Conservation (phyloP, 2,797 vertebrate species). For the Picus viridis region DNA sequence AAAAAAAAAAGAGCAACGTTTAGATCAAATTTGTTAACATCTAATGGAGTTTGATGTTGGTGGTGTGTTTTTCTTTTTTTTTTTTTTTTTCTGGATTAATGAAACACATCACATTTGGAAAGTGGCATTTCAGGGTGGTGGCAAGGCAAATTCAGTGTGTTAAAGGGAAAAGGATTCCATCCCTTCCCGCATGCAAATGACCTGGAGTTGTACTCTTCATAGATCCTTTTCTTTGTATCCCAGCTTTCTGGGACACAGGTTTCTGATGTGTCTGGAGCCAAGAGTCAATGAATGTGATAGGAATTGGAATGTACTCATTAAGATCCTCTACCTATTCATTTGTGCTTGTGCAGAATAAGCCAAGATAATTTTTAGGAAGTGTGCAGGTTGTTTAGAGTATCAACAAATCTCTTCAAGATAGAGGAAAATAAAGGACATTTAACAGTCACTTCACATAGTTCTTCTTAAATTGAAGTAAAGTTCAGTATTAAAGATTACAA, state of each 20-base stretch:
- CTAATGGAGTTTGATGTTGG: background rate
- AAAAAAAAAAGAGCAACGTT: background rate
- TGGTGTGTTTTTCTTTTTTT: too few species aligned
- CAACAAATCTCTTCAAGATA: background rate
- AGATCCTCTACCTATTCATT: background rate
- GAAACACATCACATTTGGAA: background rate
- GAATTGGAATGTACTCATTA: conserved; percentile 40
- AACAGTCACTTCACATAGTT: conserved; percentile 17
- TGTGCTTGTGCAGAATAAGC: background rate
- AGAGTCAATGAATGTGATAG: conserved; percentile 9
- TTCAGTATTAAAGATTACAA: conserved; percentile 41
- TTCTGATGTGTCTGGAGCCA: conserved; percentile 31
- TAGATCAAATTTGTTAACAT: background rate
- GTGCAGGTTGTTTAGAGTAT: background rate
- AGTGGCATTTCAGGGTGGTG: background rate
- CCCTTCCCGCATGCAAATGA: conserved; percentile 38
- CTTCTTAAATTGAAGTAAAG: conserved; percentile 34
- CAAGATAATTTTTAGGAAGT: background rate
- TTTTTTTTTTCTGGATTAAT: background rate
- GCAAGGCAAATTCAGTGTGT: background rate
- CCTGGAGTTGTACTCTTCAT: background rate
- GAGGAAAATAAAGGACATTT: background rate
- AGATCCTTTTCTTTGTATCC: background rate
- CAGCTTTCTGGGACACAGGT: conserved; percentile 33
- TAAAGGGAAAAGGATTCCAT: background rate